Evolutionary conservation across 2,888 invertebrate genomes (phyloP).

Genomic region (Pediacus dermestoides): DNA sequence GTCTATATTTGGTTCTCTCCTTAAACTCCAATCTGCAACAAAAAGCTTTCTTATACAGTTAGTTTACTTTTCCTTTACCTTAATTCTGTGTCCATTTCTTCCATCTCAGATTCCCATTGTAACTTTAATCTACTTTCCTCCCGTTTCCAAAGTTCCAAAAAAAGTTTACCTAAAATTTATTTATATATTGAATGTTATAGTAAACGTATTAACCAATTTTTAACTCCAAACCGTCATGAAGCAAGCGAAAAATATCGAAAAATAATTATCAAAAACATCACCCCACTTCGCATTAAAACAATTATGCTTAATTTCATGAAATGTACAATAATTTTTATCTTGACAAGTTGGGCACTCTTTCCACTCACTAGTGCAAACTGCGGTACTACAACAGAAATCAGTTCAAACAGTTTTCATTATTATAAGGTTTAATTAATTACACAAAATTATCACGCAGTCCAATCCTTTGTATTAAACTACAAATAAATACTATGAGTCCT

Average conservation of each 20-base stretch:
- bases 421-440: no score
- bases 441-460: no score
- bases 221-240: conserved; percentile 45
- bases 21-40: conserved; percentile 19
- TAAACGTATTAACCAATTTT: conserved; percentile 3
- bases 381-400: conserved; percentile 27
- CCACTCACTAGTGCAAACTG: conserved; percentile 38
- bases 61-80: conserved; percentile 22
- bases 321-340: conserved; percentile 50
- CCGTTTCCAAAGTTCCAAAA: conserved; percentile 41
- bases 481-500: conserved; percentile 37
- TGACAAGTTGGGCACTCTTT: conserved; percentile 59
- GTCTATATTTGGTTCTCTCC: conserved; percentile 14
- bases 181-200: conserved; percentile 1
- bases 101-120: conserved; percentile 34
- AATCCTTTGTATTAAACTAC: no score
- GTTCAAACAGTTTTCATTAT: no score
- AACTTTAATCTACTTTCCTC: conserved; percentile 32
- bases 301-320: conserved; percentile 51
- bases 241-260: conserved; percentile 36
- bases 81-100: conserved; percentile 20
- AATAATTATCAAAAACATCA: conserved; percentile 43
- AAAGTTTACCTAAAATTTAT: conserved; percentile 33
- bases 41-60: no score
- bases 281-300: conserved; percentile 53